phyloP scores from a whole-genome alignment of 2,113 vertebrate genomes.

The Brachyhypopomus occidentalis region DNA sequence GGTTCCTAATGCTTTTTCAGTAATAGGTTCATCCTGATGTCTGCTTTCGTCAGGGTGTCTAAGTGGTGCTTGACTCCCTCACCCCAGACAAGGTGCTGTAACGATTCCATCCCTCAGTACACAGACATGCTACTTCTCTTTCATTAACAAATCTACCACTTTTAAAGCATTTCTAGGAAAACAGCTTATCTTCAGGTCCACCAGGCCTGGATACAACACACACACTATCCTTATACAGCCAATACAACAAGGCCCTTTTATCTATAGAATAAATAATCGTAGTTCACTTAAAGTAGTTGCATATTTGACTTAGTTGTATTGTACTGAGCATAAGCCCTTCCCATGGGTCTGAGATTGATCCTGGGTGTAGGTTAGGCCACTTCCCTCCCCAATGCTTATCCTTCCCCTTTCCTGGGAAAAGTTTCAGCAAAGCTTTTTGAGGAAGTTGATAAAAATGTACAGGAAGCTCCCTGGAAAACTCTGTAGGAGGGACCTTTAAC shows the following conservation, averaged over 20 bases:
- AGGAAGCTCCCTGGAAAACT: constrained; percentile 51
- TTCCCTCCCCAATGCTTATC: constrained; percentile 33
- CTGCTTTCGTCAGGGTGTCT: constrained; percentile 19
- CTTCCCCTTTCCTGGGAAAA: constrained; percentile 37
- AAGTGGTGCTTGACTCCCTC: constrained; percentile 46
- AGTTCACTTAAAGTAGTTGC: constrained; percentile 42
- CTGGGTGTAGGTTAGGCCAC: constrained; percentile 21
- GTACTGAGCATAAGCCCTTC: constrained; percentile 6
- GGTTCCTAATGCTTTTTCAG: constrained; percentile 18
- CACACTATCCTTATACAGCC: constrained; percentile 10
- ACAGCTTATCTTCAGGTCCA: background rate
- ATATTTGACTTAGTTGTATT: constrained; percentile 24
- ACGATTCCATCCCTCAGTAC: constrained; percentile 5
- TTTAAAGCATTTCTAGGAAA: background rate
- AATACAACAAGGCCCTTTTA: constrained; percentile 10
- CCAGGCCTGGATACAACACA: constrained; percentile 8
- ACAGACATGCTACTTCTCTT: background rate
- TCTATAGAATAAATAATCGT: constrained; percentile 13
- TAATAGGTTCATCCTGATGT: constrained; percentile 20
- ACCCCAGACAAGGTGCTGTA: constrained; percentile 14
- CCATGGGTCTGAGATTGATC: constrained; percentile 5
- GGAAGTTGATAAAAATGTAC: constrained; percentile 54
- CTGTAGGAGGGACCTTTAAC: constrained; percentile 20
- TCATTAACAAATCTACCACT: background rate
- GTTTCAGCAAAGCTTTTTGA: constrained; percentile 37